These are phyloP conservation scores for Drosophila takahashii DNA, from an alignment of 1,140 invertebrate genomes.

Conservation along the genomic window DNA sequence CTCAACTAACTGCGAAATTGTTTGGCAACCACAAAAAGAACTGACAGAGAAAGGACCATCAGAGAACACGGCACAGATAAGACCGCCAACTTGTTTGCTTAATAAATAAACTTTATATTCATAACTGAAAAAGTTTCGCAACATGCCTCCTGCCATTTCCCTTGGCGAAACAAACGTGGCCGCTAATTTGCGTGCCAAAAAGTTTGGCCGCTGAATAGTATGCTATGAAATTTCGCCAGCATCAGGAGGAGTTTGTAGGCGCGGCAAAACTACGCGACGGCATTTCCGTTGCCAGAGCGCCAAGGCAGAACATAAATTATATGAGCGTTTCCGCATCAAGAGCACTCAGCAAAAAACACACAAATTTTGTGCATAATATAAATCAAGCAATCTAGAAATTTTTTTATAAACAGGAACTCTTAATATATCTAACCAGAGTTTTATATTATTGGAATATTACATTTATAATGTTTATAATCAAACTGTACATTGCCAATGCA, in stretches of 20 bases:
- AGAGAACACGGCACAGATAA: slow-evolving; percentile 63
- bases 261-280: slow-evolving; percentile 60
- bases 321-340: slow-evolving; percentile 67
- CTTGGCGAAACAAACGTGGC: slow-evolving; percentile 70
- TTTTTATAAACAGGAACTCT: background rate
- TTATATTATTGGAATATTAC: too few relatives aligned
- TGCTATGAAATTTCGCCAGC: slow-evolving; percentile 54
- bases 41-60: slow-evolving; percentile 41
- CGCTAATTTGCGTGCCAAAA: slow-evolving; percentile 78
- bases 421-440: too few relatives aligned
- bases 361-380: too few relatives aligned
- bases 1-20: slow-evolving; percentile 61
- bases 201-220: slow-evolving; percentile 69
- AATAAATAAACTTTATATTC: slow-evolving; percentile 83
- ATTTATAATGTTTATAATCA: too few relatives aligned
- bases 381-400: too few relatives aligned
- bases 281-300: slow-evolving; percentile 66
- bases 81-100: slow-evolving; percentile 78
- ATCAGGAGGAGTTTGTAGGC: slow-evolving; percentile 21
- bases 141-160: slow-evolving; percentile 19
- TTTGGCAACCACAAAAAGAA: slow-evolving; percentile 61
- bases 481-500: too few relatives aligned
- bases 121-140: slow-evolving; percentile 79
- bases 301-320: slow-evolving; percentile 79
- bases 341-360: slow-evolving; percentile 9